Evolutionary conservation across 92 coral and sea anemone species (phyloP).

Genomic region (Epizoanthus scotinus): DNA sequence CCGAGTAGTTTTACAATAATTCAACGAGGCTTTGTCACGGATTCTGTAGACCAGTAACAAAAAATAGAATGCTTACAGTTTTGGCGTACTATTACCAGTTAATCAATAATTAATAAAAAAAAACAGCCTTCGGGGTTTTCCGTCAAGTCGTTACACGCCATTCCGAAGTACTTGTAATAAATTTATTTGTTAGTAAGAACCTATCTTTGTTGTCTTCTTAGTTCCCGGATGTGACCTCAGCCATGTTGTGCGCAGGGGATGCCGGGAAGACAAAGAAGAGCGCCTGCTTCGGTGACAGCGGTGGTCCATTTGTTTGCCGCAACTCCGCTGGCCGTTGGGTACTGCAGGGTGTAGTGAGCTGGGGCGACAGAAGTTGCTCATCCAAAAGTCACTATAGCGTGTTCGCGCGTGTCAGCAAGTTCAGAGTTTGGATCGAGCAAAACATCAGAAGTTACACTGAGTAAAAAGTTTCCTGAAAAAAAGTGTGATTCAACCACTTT

Average conservation of each 20-base stretch:
- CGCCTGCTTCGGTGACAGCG: constrained; percentile 71
- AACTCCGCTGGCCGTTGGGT: constrained; percentile 65
- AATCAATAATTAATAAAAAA: no score
- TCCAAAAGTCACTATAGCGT: constrained; percentile 51
- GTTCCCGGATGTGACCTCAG: constrained; percentile 41
- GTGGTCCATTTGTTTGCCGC: constrained; percentile 64
- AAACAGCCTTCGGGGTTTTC: no score
- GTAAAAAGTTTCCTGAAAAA: background rate
- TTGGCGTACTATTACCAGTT: no score
- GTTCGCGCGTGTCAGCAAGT: constrained; percentile 64
- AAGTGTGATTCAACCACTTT: no score
- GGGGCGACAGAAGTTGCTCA: constrained; percentile 57
- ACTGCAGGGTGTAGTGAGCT: constrained; percentile 72
- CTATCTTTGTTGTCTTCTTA: background rate
- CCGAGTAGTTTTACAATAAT: no score
- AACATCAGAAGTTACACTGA: constrained; percentile 18
- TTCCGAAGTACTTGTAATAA: no score
- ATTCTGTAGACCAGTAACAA: no score
- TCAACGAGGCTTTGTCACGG: no score
- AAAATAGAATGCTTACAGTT: no score
- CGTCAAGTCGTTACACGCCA: no score
- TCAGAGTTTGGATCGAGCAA: constrained; percentile 58
- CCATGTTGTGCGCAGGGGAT: constrained; percentile 74
- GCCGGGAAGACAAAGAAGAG: constrained; percentile 60
- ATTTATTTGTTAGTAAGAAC: no score